Evolutionary conservation across 2,797 vertebrate genomes (phyloP), one percentile per base, ranked within the genome.

Genomic region (Pyrocephalus nanus): DNA sequence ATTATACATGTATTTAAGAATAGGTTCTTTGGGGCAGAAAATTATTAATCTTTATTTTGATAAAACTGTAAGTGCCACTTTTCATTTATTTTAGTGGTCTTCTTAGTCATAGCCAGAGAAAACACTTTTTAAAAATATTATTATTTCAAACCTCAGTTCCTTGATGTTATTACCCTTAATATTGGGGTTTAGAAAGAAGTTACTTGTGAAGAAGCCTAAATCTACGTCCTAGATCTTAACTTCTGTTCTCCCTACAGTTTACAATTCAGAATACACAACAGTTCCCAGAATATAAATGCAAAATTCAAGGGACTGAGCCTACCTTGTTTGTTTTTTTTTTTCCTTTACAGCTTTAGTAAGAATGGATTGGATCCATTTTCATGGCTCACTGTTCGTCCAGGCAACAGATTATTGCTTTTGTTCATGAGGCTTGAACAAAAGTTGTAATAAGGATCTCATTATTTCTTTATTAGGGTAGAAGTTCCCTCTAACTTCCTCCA

Each of bases 1-100:
- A 40, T 74, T 85, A 54, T 40, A 43, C 5, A 15, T 43, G 6
- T 67, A 55, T 53, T 79, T 86, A 29, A 88, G 45, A 81, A 89
- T 47, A 73, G 29, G 11, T 71, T 94, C 45, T 77, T 36, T 86
- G 34, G 14, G 30, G 43, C 18, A 91, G 43, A 94, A 92, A 77
- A 77, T 69, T 67, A 47, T 73, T 80, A 74, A 74, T 58, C 60
- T 75, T 72, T 79, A 32, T 92, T 93, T 89, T 95, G 36, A 79
- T 60, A 69, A 91, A 87, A 58, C 5, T 71, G 12, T 29, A 73
- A 70, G 15, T 65, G 19, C 71, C 23, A 64, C 18, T 91, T 84
- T 75, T 67, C 20, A 54, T 88, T 82, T 89, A 72, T 70, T 92
- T 82, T 74, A 32, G 26, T n/a, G 15, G 10, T 79, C 11, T 4